Evolutionary conservation across 2,888 invertebrate species (phyloP).

Genomic region (Clistopyga incitator): DNA sequence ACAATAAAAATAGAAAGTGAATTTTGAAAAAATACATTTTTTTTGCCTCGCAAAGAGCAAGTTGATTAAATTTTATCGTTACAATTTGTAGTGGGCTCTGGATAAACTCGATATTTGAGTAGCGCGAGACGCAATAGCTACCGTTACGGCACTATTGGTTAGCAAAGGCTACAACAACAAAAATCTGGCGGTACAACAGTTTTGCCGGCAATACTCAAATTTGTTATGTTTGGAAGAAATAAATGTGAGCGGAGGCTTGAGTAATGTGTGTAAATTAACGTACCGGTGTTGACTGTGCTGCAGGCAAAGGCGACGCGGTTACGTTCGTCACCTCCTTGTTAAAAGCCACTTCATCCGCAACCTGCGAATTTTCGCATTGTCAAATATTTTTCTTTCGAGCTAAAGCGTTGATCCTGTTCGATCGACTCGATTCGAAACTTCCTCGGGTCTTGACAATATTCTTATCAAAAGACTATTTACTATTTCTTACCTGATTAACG

Average conservation of each 20-base stretch:
- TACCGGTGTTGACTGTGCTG: conserved; percentile 62
- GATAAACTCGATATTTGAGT: no score
- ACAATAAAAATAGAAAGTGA: no score
- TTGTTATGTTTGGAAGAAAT: background rate
- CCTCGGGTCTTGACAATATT: no score
- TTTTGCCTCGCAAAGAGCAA: no score
- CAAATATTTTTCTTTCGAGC: no score
- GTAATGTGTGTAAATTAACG: conserved; percentile 26
- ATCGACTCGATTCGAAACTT: no score
- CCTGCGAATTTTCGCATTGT: conserved; percentile 8
- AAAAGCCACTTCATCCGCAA: conserved; percentile 40
- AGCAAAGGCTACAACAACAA: conserved; percentile 21
- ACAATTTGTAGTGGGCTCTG: no score
- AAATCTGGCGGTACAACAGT: conserved; percentile 36
- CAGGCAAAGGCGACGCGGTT: conserved; percentile 44
- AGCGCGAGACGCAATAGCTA: no score
- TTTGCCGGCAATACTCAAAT: background rate
- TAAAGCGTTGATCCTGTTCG: no score
- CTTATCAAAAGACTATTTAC: no score
- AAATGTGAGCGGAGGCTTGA: background rate
- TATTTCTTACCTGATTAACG: conserved; percentile 74
- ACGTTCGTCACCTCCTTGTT: conserved; percentile 51
- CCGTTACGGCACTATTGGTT: background rate
- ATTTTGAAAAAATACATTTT: no score
- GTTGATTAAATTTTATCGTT: no score